phyloP scores from a whole-genome alignment of 1,140 invertebrate genomes.

The Bilobella aurantiaca region DNA sequence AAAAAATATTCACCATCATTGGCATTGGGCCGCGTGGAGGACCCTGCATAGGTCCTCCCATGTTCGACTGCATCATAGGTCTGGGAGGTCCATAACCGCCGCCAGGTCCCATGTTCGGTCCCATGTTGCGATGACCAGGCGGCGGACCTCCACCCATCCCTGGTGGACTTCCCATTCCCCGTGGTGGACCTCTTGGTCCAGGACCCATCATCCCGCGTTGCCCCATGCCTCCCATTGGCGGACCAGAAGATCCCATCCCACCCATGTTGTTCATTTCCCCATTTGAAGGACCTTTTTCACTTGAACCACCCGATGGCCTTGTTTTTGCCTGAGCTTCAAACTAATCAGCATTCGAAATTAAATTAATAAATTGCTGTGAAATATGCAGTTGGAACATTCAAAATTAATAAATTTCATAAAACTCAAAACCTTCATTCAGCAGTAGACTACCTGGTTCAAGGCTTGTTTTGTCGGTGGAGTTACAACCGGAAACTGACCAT shows the following conservation, averaged over 20 bases:
- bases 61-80: conserved; percentile 27
- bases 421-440: not conserved
- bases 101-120: conserved; percentile 40
- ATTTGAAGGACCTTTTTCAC: conserved; percentile 18
- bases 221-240: conserved; percentile 12
- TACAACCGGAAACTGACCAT: conserved; percentile 88
- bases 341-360: conserved; percentile 38
- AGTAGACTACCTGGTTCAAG: conserved; percentile 46
- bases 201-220: conserved; percentile 10
- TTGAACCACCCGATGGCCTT: conserved; percentile 2
- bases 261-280: conserved; percentile 25
- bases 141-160: conserved; percentile 52
- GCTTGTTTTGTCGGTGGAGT: conserved; percentile 91
- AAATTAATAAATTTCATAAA: too few relatives aligned
- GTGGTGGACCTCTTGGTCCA: conserved; percentile 29
- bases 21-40: conserved; percentile 54
- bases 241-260: conserved; percentile 27
- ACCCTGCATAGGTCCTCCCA: conserved; percentile 50
- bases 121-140: conserved; percentile 43
- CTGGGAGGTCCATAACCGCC: not conserved
- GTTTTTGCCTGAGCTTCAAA: conserved; percentile 87
- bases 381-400: too few relatives aligned
- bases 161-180: conserved; percentile 41
- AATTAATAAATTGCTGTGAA: too few relatives aligned
- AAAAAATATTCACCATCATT: conserved; percentile 13